Percentiles rank a stretch among this genome's conserved stretches.
Conservation (phyloP, 2,888 invertebrate species). For the Eupithecia pulchellata region DNA sequence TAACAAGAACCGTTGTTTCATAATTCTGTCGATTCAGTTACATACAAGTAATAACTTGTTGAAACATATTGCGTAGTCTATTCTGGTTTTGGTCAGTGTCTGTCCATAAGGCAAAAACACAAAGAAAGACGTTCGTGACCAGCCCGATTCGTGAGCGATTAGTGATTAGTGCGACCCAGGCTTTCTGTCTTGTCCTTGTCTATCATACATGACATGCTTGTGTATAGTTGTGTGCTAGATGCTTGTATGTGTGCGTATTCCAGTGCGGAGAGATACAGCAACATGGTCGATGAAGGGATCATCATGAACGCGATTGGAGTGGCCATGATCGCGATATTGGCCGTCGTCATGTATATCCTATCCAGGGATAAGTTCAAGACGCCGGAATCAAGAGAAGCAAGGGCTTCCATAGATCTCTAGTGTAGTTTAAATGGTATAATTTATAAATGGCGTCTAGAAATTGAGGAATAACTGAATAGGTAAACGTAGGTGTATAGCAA, state of each 20-base stretch:
- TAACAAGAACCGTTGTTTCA: neutral
- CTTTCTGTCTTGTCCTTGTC: constrained; percentile 20
- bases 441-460: constrained; percentile 2
- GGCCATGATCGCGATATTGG: constrained; percentile 86
- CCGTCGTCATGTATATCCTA: constrained; percentile 88
- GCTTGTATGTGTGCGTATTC: constrained; percentile 68
- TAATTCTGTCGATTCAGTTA: neutral
- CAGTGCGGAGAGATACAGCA: constrained; percentile 83
- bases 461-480: neutral
- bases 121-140: constrained; percentile 18
- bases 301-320: constrained; percentile 89
- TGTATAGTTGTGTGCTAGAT: constrained; percentile 44
- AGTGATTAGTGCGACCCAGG: constrained; percentile 7
- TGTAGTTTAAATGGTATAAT: constrained; percentile 35
- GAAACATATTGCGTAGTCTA: neutral
- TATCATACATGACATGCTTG: constrained; percentile 37
- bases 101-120: constrained; percentile 16
- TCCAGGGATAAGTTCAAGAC: constrained; percentile 85
- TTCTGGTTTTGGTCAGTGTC: constrained; percentile 11
- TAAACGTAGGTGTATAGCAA: neutral
- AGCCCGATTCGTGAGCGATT: constrained; percentile 18
- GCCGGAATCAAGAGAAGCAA: constrained; percentile 71
- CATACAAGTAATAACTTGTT: neutral
- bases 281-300: constrained; percentile 87
- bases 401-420: constrained; percentile 85